These are phyloP conservation scores for Drosophila nebulosa DNA, from an alignment of 1,140 invertebrate genomes.

Conservation along the genomic window DNA sequence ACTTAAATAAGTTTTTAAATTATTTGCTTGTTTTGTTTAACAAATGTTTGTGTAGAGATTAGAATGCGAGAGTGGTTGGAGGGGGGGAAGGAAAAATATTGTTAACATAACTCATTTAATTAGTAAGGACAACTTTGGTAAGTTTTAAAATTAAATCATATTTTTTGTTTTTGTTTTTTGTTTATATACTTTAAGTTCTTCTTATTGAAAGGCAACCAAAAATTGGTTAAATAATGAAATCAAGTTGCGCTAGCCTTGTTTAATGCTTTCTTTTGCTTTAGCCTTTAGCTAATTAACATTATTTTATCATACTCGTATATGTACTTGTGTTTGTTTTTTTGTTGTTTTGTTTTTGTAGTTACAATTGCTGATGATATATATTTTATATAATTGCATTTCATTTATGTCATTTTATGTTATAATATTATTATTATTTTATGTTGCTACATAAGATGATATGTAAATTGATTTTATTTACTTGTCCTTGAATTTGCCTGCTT, in stretches of 20 bases:
- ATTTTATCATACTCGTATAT: slow-evolving; percentile 45
- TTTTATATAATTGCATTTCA: slow-evolving; percentile 28
- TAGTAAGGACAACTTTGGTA: slow-evolving; percentile 81
- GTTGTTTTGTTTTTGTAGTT: slow-evolving; percentile 43
- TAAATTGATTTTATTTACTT: slow-evolving; percentile 67
- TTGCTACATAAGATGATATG: slow-evolving; percentile 77
- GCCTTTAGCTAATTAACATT: slow-evolving; percentile 44
- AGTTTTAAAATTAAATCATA: slow-evolving; percentile 45
- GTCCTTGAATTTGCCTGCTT: slow-evolving; percentile 26
- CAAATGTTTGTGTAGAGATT: slow-evolving; percentile 45
- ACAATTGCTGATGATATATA: slow-evolving; percentile 43
- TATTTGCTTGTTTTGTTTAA: slow-evolving; percentile 39
- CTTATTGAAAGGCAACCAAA: slow-evolving; percentile 34
- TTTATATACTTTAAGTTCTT: slow-evolving; percentile 50
- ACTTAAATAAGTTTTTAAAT: slow-evolving; percentile 64
- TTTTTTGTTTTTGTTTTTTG: slow-evolving; percentile 34
- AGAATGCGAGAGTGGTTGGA: slow-evolving; percentile 46
- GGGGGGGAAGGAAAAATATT: slow-evolving; percentile 4
- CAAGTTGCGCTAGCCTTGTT: slow-evolving; percentile 31
- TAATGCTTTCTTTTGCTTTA: slow-evolving; percentile 28
- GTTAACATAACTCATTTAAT: slow-evolving; percentile 63
- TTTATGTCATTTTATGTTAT: background rate
- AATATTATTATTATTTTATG: slow-evolving; percentile 17
- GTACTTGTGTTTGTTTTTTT: slow-evolving; percentile 64
- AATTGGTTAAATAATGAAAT: slow-evolving; percentile 31